Conservation (phyloP, 2,888 invertebrate genomes). For the Harpalus rubripes region DNA sequence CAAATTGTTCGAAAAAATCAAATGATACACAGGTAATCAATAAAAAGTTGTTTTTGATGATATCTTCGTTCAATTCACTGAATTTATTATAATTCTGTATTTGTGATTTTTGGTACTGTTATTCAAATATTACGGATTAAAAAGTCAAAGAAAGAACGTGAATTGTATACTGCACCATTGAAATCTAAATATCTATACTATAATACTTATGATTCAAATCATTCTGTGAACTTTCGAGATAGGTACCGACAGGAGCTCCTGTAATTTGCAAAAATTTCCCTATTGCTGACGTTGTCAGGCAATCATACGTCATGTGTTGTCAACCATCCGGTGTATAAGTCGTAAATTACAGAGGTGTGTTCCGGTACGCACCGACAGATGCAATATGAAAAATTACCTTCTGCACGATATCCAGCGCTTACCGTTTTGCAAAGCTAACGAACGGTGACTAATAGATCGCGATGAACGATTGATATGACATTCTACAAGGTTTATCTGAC, state of each 20-base stretch:
- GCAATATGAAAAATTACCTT: slow-evolving; percentile 63
- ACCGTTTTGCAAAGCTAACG: slow-evolving; percentile 42
- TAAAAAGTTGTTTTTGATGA: no score
- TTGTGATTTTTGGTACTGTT: no score
- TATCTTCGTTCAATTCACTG: no score
- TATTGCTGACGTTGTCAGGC: not conserved
- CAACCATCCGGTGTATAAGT: slow-evolving; percentile 64
- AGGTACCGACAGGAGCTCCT: not conserved
- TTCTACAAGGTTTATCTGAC: not conserved
- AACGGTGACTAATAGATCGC: slow-evolving; percentile 26
- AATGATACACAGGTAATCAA: no score
- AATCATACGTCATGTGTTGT: slow-evolving; percentile 49
- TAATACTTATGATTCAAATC: no score
- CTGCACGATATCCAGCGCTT: slow-evolving; percentile 54
- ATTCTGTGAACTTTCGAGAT: no score
- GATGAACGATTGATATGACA: slow-evolving; percentile 22
- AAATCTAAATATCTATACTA: no score
- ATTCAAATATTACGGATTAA: no score
- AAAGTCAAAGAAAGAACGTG: no score
- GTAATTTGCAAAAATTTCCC: not conserved
- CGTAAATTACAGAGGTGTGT: slow-evolving; percentile 65
- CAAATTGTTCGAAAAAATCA: no score
- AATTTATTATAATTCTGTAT: no score
- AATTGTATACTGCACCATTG: no score
- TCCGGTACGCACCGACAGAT: slow-evolving; percentile 63